These are phyloP conservation scores for Osmerus eperlanus DNA, from an alignment of 2,113 vertebrate species.

Conservation along the genomic window DNA sequence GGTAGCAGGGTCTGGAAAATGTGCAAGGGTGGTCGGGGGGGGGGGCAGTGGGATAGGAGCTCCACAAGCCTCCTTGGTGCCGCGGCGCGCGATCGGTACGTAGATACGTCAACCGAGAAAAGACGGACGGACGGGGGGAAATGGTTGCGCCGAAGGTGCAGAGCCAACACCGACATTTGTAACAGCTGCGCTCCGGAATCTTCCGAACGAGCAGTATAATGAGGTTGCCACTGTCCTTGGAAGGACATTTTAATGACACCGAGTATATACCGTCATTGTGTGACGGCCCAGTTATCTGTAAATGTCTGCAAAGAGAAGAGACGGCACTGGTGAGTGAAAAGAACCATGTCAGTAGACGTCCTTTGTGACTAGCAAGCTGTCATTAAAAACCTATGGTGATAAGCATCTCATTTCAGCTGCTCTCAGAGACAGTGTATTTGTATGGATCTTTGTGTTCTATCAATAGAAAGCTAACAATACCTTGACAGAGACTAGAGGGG, in stretches of 20 bases:
- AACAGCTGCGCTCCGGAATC: background rate
- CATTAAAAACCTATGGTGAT: background rate
- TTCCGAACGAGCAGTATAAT: too few species aligned
- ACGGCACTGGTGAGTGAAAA: too few species aligned
- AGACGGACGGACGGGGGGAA: too few species aligned
- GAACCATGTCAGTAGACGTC: too few species aligned
- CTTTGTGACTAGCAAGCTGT: too few species aligned
- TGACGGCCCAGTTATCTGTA: too few species aligned
- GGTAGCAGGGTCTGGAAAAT: slow-evolving; percentile 2
- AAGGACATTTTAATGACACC: too few species aligned
- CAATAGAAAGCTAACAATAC: slow-evolving; percentile 1
- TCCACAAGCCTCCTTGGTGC: slow-evolving; percentile 33
- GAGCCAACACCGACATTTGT: background rate
- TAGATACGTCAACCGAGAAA: slow-evolving; percentile 44
- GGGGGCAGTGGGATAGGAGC: background rate
- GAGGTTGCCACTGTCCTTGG: too few species aligned
- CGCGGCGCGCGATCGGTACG: slow-evolving; percentile 44
- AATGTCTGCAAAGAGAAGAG: too few species aligned
- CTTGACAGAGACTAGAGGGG: background rate
- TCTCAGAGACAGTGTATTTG: background rate
- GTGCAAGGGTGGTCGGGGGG: background rate
- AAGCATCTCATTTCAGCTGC: background rate
- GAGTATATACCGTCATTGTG: too few species aligned
- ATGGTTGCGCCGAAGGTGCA: too few species aligned
- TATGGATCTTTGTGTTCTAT: background rate